Conservation (phyloP, 2,113 vertebrate species). For the Ageneiosus marmoratus region DNA sequence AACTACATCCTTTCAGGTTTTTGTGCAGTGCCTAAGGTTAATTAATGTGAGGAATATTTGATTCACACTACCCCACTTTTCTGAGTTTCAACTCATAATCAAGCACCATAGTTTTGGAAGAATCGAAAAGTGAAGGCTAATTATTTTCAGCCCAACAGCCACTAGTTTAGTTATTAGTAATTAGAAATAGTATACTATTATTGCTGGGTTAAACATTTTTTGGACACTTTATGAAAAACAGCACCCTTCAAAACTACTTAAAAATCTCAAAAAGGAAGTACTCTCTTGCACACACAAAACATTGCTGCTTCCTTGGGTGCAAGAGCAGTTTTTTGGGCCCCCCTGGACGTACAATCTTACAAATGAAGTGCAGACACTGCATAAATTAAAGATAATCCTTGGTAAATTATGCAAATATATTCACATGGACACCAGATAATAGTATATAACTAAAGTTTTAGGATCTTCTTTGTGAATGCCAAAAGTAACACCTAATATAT, state of each 20-base stretch:
- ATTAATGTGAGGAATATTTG: neutral
- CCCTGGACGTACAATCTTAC: constrained; percentile 66
- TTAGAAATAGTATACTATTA: neutral
- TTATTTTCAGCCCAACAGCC: neutral
- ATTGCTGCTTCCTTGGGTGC: constrained; percentile 56
- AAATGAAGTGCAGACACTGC: constrained; percentile 72
- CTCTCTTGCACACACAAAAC: constrained; percentile 31
- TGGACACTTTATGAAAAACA: neutral
- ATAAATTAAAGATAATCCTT: constrained; percentile 78
- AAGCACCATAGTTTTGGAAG: neutral
- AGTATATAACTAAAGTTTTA: constrained; percentile 29
- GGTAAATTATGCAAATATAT: constrained; percentile 77
- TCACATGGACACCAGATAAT: constrained; percentile 61
- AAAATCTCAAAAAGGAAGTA: constrained; percentile 15
- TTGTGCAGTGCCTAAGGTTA: no score
- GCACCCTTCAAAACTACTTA: no score
- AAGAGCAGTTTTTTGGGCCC: constrained; percentile 65
- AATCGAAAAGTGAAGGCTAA: neutral
- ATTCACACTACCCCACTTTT: neutral
- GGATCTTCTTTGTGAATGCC: constrained; percentile 37
- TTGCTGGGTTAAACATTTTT: neutral
- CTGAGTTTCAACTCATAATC: neutral
- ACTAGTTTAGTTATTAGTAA: neutral
- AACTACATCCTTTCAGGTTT: no score
- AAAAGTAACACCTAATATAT: constrained; percentile 31